A percentile compares a stretch with the other conserved stretches of the same genome.
Evolutionary conservation across 2,888 invertebrate species (phyloP).

Genomic region (Corbicula japonica): DNA sequence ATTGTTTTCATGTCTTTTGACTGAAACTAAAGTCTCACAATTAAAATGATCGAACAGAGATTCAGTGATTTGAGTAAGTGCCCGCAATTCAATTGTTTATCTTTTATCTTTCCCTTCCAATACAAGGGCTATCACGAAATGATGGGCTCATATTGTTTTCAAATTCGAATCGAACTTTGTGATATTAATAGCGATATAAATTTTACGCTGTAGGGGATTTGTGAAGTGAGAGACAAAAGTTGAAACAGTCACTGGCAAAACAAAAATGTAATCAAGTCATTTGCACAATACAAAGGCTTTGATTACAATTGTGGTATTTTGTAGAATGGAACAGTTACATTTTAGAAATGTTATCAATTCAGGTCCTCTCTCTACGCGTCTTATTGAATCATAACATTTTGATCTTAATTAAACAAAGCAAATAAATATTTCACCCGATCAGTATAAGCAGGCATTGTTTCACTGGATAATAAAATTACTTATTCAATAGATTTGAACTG

Average conservation of each 20-base stretch:
- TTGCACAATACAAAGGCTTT: conserved; percentile 47
- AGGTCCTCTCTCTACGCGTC: conserved; percentile 42
- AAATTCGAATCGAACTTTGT: conserved; percentile 52
- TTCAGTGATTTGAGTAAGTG: conserved; percentile 64
- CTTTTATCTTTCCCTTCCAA: conserved; percentile 48
- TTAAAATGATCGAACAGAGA: conserved; percentile 54
- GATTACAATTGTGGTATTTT: conserved; percentile 48
- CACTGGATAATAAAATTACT: conserved; percentile 43
- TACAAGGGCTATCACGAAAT: conserved; percentile 52
- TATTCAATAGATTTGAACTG: conserved; percentile 19
- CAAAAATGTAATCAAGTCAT: conserved; percentile 55
- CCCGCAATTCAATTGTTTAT: conserved; percentile 57
- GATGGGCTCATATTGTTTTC: conserved; percentile 63
- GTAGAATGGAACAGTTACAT: conserved; percentile 64
- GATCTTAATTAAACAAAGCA: conserved; percentile 36
- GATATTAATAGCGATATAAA: conserved; percentile 58
- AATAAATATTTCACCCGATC: conserved; percentile 42
- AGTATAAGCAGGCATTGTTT: conserved; percentile 41
- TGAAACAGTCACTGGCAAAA: conserved; percentile 61
- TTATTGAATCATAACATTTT: conserved; percentile 26
- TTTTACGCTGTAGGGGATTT: conserved; percentile 66
- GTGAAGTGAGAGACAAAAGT: conserved; percentile 61
- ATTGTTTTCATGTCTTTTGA: conserved; percentile 63
- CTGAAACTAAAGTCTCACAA: conserved; percentile 62
- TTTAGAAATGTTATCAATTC: conserved; percentile 61